phyloP scores from a whole-genome alignment of 2,113 vertebrate genomes.

The Petrocephalus zakoni region DNA sequence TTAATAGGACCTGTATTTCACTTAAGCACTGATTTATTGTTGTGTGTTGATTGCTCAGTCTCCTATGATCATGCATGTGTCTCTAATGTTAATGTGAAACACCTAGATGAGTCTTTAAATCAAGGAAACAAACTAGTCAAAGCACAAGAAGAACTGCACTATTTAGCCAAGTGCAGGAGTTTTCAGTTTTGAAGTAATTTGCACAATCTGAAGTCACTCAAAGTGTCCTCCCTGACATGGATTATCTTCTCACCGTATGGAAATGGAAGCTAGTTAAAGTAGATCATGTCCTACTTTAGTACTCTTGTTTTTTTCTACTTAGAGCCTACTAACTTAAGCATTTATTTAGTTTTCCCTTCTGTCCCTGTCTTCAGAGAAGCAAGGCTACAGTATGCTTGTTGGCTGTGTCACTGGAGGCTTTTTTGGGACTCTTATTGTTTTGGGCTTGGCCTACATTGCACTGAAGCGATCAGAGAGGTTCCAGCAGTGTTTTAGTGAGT shows the following conservation, averaged over 20 bases:
- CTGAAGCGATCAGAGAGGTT: slow-evolving; percentile 49
- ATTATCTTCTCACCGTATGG: not conserved
- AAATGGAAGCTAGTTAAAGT: not conserved
- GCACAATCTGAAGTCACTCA: not conserved
- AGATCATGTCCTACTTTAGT: not conserved
- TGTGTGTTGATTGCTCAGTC: not conserved
- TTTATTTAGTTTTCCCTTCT: not conserved
- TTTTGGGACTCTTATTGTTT: slow-evolving; percentile 46
- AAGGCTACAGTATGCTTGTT: slow-evolving; percentile 38
- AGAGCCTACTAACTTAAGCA: not conserved
- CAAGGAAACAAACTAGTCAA: not conserved
- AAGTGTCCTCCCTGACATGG: not conserved
- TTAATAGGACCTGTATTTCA: not conserved
- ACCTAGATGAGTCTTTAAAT: not conserved
- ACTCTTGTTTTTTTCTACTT: not conserved
- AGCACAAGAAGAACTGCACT: not conserved
- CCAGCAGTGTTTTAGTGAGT: slow-evolving; percentile 55
- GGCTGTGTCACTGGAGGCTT: slow-evolving; percentile 56
- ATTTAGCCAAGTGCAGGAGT: not conserved
- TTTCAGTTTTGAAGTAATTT: not conserved
- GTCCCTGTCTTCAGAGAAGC: slow-evolving; percentile 34
- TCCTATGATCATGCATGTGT: no score
- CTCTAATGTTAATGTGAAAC: no score
- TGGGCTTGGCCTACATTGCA: slow-evolving; percentile 28
- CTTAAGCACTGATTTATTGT: not conserved